Evolutionary conservation across 2,888 invertebrate genomes (phyloP).

Genomic region (Eupithecia centaureata): DNA sequence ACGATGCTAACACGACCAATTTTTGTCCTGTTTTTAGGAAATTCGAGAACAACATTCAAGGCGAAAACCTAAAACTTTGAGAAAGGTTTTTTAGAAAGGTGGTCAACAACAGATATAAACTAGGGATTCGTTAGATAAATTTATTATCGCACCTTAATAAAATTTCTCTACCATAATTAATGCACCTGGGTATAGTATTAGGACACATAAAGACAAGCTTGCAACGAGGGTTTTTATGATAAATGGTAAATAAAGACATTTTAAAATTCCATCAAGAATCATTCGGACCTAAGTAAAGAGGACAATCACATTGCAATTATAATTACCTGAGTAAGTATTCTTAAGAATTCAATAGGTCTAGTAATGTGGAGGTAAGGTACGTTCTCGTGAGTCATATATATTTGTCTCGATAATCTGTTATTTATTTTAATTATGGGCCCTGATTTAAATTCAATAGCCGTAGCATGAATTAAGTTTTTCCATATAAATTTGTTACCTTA

Average conservation of each 20-base stretch:
- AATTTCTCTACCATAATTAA: not conserved
- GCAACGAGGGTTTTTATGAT: not conserved
- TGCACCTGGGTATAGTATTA: not conserved
- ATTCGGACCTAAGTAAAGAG: not conserved
- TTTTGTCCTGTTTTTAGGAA: slow-evolving; percentile 36
- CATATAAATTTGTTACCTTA: slow-evolving; percentile 32
- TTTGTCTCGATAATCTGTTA: slow-evolving; percentile 43
- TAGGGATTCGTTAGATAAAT: not conserved
- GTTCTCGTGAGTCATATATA: slow-evolving; percentile 44
- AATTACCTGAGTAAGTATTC: not conserved
- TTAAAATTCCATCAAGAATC: not conserved
- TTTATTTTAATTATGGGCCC: slow-evolving; percentile 47
- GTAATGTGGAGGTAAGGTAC: slow-evolving; percentile 15
- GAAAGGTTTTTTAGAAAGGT: not conserved
- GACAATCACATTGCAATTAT: slow-evolving; percentile 1
- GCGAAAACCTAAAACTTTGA: slow-evolving; percentile 17
- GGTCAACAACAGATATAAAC: not conserved
- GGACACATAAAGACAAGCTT: not conserved
- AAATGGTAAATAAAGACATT: not conserved
- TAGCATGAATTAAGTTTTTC: slow-evolving; percentile 43
- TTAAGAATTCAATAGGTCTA: slow-evolving; percentile 35
- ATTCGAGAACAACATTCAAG: slow-evolving; percentile 37
- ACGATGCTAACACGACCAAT: slow-evolving; percentile 40
- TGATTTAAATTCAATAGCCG: slow-evolving; percentile 49
- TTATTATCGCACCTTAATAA: not conserved